A percentile compares a stretch with the other conserved stretches of the same genome.
Conservation (phyloP, 2,888 invertebrate genomes). For the Thecocarcelia acutangulata region DNA sequence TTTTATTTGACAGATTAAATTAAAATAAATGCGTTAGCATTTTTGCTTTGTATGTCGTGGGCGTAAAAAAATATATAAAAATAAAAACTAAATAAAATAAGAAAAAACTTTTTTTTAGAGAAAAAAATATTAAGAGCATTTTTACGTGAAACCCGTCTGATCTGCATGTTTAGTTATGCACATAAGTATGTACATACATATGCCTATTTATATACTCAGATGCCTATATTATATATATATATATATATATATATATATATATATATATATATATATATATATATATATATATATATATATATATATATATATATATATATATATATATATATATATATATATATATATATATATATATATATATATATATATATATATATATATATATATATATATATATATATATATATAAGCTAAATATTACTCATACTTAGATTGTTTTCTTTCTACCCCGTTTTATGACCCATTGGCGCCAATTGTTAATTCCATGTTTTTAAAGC, state of each 20-base stretch:
- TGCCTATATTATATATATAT: no score
- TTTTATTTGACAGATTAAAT: slow-evolving; percentile 20
- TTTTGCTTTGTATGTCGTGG: slow-evolving; percentile 42
- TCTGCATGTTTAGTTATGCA: neutral
- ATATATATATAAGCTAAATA: slow-evolving; percentile 2
- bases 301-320: no score
- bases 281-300: neutral
- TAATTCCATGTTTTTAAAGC: slow-evolving; percentile 38
- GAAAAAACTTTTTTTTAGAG: slow-evolving; percentile 3
- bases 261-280: no score
- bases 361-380: no score
- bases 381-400: neutral
- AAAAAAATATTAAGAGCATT: slow-evolving; percentile 13
- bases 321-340: no score
- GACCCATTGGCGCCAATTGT: slow-evolving; percentile 64
- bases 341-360: no score
- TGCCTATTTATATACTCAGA: no score
- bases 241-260: no score
- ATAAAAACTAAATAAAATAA: slow-evolving; percentile 14
- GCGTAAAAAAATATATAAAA: slow-evolving; percentile 44
- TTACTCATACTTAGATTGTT: slow-evolving; percentile 38
- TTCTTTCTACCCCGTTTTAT: slow-evolving; percentile 37
- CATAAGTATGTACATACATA: no score
- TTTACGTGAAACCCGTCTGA: neutral
- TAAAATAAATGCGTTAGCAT: slow-evolving; percentile 37